Percentiles rank a stretch among this genome's conserved stretches.
Conservation (phyloP, 2,888 invertebrate genomes). For the Caenorhabditis plicata region DNA sequence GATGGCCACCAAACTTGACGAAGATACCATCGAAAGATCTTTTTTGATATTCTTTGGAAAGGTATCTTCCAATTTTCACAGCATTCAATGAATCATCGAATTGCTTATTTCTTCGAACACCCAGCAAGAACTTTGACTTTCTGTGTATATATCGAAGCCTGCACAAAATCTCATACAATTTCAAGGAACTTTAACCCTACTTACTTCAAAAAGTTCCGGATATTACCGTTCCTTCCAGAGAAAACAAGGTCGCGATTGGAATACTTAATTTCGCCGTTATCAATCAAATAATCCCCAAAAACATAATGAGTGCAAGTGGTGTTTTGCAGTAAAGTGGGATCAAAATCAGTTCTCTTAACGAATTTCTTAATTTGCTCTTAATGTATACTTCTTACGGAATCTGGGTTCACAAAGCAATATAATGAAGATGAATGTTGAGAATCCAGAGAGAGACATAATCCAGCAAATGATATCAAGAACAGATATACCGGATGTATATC, state of each 20-base stretch:
- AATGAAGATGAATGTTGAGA: conserved; percentile 1
- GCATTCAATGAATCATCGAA: conserved; percentile 9
- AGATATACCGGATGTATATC: too few relatives aligned
- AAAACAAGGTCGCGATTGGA: conserved; percentile 6
- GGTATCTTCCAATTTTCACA: conserved; percentile 4
- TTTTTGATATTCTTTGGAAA: conserved; percentile 2
- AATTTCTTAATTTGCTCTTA: neutral
- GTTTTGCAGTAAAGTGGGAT: conserved; percentile 12
- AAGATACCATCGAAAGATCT: conserved; percentile 24
- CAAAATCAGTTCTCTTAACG: conserved; percentile 9
- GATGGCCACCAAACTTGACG: conserved; percentile 16
- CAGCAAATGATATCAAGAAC: too few relatives aligned
- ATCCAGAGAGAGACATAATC: too few relatives aligned
- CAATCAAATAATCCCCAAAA: conserved; percentile 14
- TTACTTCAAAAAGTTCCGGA: conserved; percentile 10
- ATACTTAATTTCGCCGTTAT: conserved; percentile 6
- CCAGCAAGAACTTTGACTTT: conserved; percentile 20
- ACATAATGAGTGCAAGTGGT: conserved; percentile 27
- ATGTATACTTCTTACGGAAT: conserved; percentile 7
- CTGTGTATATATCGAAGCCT: conserved; percentile 10
- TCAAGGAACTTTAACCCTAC: neutral
- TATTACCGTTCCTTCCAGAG: conserved; percentile 11
- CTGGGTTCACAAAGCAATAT: conserved; percentile 23
- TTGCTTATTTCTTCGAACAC: conserved; percentile 7
- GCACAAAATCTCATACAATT: conserved; percentile 1